Evolutionary conservation across 2,888 invertebrate species (phyloP).

Genomic region (Lysandra coridon): DNA sequence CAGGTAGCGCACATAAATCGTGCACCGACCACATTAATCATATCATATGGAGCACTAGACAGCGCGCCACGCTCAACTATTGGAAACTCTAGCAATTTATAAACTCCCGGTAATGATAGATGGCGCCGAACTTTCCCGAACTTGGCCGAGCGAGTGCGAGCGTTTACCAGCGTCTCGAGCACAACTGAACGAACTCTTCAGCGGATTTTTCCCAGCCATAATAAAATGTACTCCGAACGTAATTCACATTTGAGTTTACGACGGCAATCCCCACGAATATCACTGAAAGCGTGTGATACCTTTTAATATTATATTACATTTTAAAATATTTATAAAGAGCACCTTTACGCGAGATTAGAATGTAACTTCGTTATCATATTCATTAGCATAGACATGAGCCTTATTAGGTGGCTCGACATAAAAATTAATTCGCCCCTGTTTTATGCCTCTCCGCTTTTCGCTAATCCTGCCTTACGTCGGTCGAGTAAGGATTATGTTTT

Average conservation of each 20-base stretch:
- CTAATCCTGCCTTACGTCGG: not conserved
- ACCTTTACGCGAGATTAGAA: conserved; percentile 45
- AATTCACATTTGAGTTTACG: conserved; percentile 72
- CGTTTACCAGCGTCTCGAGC: conserved; percentile 42
- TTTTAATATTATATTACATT: conserved; percentile 72
- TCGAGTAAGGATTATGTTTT: not conserved
- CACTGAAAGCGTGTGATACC: conserved; percentile 63
- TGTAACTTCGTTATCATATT: conserved; percentile 38
- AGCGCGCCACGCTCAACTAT: conserved; percentile 46
- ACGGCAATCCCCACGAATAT: conserved; percentile 71
- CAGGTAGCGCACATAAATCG: conserved; percentile 24
- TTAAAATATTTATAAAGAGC: conserved; percentile 74
- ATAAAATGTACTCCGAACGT: conserved; percentile 73
- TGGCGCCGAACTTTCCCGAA: conserved; percentile 52
- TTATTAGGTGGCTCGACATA: conserved; percentile 15
- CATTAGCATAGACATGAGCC: conserved; percentile 24
- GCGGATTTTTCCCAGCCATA: conserved; percentile 64
- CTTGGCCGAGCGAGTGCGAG: conserved; percentile 45
- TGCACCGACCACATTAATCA: conserved; percentile 44
- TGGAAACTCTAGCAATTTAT: conserved; percentile 72
- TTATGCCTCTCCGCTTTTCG: not conserved
- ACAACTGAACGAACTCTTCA: conserved; percentile 36
- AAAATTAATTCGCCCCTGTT: not conserved
- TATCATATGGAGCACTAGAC: conserved; percentile 48
- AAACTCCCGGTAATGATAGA: conserved; percentile 76